Percentiles rank a stretch among this genome's conserved stretches.
Conservation (phyloP, 2,797 vertebrate species). For the Oreonectes daqikongensis region DNA sequence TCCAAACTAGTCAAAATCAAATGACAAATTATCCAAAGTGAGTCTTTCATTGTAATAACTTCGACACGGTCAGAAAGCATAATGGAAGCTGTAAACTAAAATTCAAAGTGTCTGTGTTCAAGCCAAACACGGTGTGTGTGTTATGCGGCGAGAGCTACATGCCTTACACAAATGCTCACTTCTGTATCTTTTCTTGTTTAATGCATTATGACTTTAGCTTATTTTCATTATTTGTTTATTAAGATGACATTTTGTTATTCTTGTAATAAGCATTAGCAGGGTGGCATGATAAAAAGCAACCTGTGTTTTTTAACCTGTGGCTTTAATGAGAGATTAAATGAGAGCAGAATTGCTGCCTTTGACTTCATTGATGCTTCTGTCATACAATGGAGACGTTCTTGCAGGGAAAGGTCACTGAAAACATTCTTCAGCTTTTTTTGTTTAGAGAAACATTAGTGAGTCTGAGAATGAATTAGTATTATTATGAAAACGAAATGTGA, state of each 20-base stretch:
- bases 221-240: background rate
- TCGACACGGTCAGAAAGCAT: background rate
- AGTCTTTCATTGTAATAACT: slow-evolving; percentile 27
- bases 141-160: background rate
- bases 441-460: background rate
- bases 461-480: background rate
- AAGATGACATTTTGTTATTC: background rate
- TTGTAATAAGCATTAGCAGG: background rate
- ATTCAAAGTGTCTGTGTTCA: background rate
- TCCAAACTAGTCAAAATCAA: slow-evolving; percentile 18
- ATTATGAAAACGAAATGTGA: background rate
- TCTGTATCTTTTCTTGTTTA: background rate
- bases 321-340: slow-evolving; percentile 1
- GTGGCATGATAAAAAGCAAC: background rate
- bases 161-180: background rate
- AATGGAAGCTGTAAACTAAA: slow-evolving; percentile 15
- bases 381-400: background rate
- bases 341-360: background rate
- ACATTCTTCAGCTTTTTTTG: background rate
- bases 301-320: background rate
- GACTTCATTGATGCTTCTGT: background rate
- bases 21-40: slow-evolving; percentile 22
- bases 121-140: slow-evolving; percentile 1
- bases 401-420: background rate
- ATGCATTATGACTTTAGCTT: background rate